Conservation (phyloP, 2,797 vertebrate species). For the Ibycter americanus region DNA sequence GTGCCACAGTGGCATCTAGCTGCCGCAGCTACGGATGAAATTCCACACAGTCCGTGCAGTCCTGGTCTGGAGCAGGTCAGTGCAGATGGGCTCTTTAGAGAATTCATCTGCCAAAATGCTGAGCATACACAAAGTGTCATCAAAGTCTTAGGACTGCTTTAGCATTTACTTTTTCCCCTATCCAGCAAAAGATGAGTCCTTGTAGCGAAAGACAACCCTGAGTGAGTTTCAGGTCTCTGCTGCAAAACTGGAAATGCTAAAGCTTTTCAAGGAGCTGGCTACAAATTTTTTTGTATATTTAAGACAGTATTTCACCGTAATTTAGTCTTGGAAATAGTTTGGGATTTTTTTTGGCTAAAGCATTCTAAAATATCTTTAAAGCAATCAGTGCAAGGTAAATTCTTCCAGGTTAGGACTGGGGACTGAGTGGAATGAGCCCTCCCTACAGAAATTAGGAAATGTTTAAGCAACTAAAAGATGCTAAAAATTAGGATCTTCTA, state of each 20-base stretch:
- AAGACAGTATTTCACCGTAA: background rate
- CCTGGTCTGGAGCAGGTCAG: background rate
- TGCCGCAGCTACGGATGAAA: background rate
- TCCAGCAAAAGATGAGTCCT: background rate
- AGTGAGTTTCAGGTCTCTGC: background rate
- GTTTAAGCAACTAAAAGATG: background rate
- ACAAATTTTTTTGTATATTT: background rate
- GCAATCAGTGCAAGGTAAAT: background rate
- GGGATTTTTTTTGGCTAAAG: background rate
- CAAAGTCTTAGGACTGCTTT: background rate
- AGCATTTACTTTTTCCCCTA: background rate
- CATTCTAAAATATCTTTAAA: background rate
- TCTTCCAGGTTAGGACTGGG: background rate
- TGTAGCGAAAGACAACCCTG: background rate
- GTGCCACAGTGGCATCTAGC: slow-evolving; percentile 68
- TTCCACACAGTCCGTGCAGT: background rate
- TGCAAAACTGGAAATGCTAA: background rate
- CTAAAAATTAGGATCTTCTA: background rate
- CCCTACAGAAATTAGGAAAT: background rate
- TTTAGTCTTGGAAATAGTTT: background rate
- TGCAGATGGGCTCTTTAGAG: background rate
- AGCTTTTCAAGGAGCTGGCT: background rate
- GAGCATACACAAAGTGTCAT: background rate
- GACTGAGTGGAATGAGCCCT: background rate
- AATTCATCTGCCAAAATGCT: slow-evolving; percentile 17